Conservation (phyloP, 2,797 vertebrate species). For the Halcyon leucocephala region DNA sequence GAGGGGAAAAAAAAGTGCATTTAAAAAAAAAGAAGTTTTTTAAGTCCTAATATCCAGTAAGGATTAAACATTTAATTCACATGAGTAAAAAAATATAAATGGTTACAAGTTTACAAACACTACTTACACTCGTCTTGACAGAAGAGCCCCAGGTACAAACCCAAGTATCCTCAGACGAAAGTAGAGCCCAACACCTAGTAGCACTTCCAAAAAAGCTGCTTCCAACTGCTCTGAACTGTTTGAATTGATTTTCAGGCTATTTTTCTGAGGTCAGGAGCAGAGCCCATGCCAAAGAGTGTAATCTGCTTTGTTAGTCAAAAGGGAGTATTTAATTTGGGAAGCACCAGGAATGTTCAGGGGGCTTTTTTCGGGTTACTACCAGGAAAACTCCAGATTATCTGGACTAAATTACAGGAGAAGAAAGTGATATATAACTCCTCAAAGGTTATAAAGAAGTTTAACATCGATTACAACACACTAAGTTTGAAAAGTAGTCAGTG, state of each 20-base stretch:
- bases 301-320: constrained; percentile 20
- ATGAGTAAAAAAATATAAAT: neutral
- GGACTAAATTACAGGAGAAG: neutral
- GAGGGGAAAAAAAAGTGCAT: neutral
- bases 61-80: neutral
- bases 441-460: neutral
- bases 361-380: neutral
- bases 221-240: neutral
- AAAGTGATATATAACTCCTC: neutral
- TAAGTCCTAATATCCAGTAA: neutral
- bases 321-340: constrained; percentile 18
- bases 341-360: neutral
- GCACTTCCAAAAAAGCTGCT: neutral
- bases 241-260: constrained; percentile 9
- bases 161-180: neutral
- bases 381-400: neutral
- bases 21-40: neutral
- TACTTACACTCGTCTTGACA: neutral
- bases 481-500: neutral
- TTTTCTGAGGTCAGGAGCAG: constrained; percentile 29
- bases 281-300: neutral
- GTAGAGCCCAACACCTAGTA: neutral
- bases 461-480: neutral
- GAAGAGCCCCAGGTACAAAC: neutral
- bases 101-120: neutral